Evolutionary conservation across 2,113 vertebrate species (phyloP).

Genomic region (Microtus ochrogaster): DNA sequence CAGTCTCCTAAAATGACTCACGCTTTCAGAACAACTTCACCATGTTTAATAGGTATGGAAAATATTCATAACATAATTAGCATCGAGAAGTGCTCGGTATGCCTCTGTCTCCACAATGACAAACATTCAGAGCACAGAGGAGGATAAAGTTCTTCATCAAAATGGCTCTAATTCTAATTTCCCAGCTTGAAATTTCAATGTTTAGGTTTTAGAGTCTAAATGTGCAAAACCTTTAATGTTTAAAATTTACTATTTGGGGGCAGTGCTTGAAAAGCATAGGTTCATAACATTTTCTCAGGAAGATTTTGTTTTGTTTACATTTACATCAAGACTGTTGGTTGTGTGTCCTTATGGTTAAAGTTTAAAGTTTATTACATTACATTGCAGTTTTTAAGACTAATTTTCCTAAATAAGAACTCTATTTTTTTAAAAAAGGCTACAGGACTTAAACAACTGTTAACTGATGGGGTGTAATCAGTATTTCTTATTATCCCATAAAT

Average conservation of each 20-base stretch:
- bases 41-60: conserved; percentile 35
- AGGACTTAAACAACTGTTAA: background rate
- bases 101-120: conserved; percentile 30
- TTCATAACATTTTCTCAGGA: background rate
- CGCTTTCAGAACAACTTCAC: background rate
- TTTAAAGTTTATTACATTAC: background rate
- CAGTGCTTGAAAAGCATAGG: background rate
- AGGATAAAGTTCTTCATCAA: background rate
- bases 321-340: background rate
- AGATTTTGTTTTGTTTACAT: background rate
- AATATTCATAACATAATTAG: conserved; percentile 50
- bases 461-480: background rate
- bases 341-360: background rate
- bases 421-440: background rate
- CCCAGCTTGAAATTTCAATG: conserved; percentile 31
- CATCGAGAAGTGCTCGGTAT: background rate
- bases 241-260: background rate
- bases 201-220: conserved; percentile 25
- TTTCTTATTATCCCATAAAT: background rate
- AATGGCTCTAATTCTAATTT: conserved; percentile 17
- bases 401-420: conserved; percentile 44
- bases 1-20: conserved; percentile 49
- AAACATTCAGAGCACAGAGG: conserved; percentile 41
- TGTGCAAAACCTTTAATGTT: background rate
- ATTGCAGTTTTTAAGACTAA: conserved; percentile 9